phyloP scores from a whole-genome alignment of 2,888 invertebrate species.

The Iphiclides podalirius region DNA sequence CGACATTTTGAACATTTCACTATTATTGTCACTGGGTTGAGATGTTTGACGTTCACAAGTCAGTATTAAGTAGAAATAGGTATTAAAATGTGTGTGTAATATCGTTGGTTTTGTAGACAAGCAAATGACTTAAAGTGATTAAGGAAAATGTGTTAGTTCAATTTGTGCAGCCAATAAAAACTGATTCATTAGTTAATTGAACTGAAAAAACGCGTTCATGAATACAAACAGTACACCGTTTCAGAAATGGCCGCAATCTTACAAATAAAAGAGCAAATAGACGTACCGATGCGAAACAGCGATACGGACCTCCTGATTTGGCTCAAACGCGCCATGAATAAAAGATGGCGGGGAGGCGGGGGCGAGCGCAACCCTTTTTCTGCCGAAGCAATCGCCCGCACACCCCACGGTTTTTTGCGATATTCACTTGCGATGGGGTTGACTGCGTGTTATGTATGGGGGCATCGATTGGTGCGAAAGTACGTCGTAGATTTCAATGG shows the following conservation, averaged over 20 bases:
- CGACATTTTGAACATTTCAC: no score
- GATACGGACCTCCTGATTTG: constrained; percentile 53
- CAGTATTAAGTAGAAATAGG: no score
- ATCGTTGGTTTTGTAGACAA: no score
- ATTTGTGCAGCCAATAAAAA: no score
- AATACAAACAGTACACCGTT: constrained; percentile 2
- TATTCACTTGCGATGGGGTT: constrained; percentile 49
- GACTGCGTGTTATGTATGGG: constrained; percentile 26
- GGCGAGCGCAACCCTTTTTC: constrained; percentile 58
- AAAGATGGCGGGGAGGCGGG: constrained; percentile 60
- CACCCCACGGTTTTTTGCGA: constrained; percentile 57
- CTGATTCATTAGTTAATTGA: no score
- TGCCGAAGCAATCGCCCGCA: constrained; percentile 56
- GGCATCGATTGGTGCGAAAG: constrained; percentile 37
- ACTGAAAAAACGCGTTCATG: neutral
- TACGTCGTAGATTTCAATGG: neutral
- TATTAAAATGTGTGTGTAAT: no score
- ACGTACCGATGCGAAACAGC: constrained; percentile 55
- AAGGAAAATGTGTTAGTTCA: no score
- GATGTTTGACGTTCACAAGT: no score
- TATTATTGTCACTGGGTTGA: no score
- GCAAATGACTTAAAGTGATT: no score
- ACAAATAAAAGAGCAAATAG: constrained; percentile 29
- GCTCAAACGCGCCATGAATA: constrained; percentile 65
- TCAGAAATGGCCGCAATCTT: constrained; percentile 16